Evolutionary conservation across 1,140 invertebrate genomes (phyloP).

Genomic region (Cyrtorhinus lividipennis): DNA sequence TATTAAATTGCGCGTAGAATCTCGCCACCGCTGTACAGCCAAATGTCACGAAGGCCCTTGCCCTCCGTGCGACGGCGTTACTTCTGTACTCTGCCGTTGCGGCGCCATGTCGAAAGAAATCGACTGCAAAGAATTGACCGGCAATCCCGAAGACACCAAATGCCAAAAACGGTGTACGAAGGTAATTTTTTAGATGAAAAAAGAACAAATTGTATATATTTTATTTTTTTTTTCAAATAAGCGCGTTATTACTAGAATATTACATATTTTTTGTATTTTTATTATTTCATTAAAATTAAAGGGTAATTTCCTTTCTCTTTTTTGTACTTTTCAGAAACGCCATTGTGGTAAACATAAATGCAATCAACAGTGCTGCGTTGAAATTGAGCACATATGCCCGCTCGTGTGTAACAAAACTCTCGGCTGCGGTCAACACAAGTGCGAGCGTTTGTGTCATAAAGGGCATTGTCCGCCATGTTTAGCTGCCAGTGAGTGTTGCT

Average conservation of each 20-base stretch:
- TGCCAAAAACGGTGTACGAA: constrained; percentile 84
- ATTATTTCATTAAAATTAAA: no score
- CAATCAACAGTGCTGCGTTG: constrained; percentile 69
- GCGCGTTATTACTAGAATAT: no score
- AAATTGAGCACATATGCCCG: constrained; percentile 70
- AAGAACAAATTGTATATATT: neutral
- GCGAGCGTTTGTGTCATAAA: constrained; percentile 74
- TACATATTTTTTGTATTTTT: no score
- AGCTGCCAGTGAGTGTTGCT: constrained; percentile 55
- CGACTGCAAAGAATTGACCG: constrained; percentile 54
- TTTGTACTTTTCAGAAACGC: constrained; percentile 39
- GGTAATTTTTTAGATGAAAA: constrained; percentile 31
- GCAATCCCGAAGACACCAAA: constrained; percentile 50
- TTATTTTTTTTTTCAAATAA: neutral
- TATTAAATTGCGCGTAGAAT: no score
- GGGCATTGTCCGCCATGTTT: constrained; percentile 74
- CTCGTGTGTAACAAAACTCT: constrained; percentile 65
- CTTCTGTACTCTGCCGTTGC: constrained; percentile 74
- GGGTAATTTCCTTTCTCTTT: no score
- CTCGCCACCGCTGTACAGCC: constrained; percentile 37
- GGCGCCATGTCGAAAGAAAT: constrained; percentile 72
- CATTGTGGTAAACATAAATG: constrained; percentile 82
- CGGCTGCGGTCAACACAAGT: constrained; percentile 73
- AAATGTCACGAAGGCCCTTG: constrained; percentile 73
- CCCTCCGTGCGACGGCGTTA: constrained; percentile 61